Percentiles rank a stretch among this genome's conserved stretches.
phyloP scores from a whole-genome alignment of 2,113 vertebrate species.

The Cheilinus undulatus region DNA sequence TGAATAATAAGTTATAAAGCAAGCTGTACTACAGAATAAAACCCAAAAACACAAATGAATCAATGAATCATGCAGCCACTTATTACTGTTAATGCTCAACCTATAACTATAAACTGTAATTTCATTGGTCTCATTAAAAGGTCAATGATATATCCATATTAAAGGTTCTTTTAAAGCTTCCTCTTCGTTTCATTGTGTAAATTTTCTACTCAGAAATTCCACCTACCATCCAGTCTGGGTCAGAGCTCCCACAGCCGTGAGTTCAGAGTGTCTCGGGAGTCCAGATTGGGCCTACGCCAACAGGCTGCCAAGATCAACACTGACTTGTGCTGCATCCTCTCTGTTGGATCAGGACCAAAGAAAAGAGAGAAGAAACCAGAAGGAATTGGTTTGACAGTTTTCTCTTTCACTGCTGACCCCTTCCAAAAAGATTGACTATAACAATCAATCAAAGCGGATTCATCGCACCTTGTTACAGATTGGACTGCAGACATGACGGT shows the following conservation, averaged over 20 bases:
- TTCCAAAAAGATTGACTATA: constrained; percentile 28
- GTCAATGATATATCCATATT: no score
- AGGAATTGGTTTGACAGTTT: constrained; percentile 29
- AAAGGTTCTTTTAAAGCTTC: neutral
- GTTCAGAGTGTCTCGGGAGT: constrained; percentile 48
- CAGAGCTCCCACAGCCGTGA: constrained; percentile 33
- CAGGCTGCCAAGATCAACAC: constrained; percentile 25
- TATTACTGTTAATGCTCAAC: no score
- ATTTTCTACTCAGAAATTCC: neutral
- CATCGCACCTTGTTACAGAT: constrained; percentile 12
- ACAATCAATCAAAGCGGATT: constrained; percentile 20
- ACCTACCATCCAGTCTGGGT: constrained; percentile 22
- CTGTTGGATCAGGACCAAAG: constrained; percentile 51
- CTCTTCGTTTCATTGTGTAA: neutral
- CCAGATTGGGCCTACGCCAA: constrained; percentile 22
- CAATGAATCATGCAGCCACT: no score
- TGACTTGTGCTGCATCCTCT: constrained; percentile 13
- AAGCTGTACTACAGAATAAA: no score
- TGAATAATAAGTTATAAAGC: no score
- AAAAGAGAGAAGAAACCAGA: constrained; percentile 33
- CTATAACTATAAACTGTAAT: no score
- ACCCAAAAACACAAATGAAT: no score
- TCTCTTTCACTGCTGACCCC: constrained; percentile 37
- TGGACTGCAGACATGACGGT: constrained; percentile 7
- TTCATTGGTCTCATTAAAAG: no score